phyloP scores from a whole-genome alignment of 1,140 invertebrate species.

The Macrostomum lignano region DNA sequence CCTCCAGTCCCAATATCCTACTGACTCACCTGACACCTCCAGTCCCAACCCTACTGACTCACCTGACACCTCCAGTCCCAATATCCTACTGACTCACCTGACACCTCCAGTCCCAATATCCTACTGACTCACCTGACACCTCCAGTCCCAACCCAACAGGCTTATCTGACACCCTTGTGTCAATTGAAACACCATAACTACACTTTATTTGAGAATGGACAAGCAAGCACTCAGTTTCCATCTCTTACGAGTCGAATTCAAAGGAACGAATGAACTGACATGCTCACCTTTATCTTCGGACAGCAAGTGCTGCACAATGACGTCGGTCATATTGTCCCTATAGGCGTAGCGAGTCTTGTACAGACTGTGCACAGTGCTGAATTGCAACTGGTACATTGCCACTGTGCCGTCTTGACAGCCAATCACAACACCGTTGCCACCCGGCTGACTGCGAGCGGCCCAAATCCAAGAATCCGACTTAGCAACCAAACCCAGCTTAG shows the following conservation, averaged over 20 bases:
- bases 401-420: slow-evolving; percentile 83
- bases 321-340: slow-evolving; percentile 90
- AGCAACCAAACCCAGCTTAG: slow-evolving; percentile 41
- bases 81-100: no score
- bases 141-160: no score
- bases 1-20: no score
- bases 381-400: slow-evolving; percentile 60
- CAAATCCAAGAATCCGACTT: slow-evolving; percentile 54
- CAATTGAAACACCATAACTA: no score
- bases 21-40: no score
- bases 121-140: no score
- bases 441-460: slow-evolving; percentile 45
- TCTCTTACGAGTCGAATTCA: neutral
- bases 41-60: no score
- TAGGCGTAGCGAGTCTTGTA: slow-evolving; percentile 67
- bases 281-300: slow-evolving; percentile 51
- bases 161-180: no score
- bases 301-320: slow-evolving; percentile 80
- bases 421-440: slow-evolving; percentile 10
- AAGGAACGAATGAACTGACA: neutral
- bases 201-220: no score
- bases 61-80: no score
- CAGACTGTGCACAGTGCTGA: slow-evolving; percentile 72
- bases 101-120: no score
- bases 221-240: neutral